Base-by-base conservation (phyloP, 1,140 invertebrate genomes). In the Achatina immaculata region DNA sequence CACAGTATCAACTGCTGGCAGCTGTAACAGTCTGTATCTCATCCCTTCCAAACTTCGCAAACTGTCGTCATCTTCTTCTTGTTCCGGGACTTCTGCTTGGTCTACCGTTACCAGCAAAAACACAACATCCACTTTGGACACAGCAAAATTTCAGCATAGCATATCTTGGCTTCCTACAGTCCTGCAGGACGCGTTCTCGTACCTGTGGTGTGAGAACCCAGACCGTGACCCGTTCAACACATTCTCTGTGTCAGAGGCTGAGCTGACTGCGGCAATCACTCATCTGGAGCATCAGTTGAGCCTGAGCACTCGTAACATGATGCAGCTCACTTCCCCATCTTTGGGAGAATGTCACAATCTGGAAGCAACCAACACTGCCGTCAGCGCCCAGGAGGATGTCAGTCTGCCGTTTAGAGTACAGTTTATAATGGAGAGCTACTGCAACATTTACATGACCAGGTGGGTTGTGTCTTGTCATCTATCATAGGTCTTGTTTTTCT, bases 351-450 rank as follows among this genome's bases (percentile, higher is more conserved):
- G 51, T 16, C 24, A 42, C 31, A 31, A 38, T 51, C 24, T 34
- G 24, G 28, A 45, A 43, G 31, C 55, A 28, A 19, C 16, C 34
- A n/a, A 11, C 43, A 6, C 7, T 42, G 38, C 68, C 24, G 1
- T 11, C 43, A 58, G 16, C 28, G 42, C 16, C 40, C 65, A 1
- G 24, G 31, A 77, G 34, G 76, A 36, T 48, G 55, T n/a, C 36
- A 71, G 58, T 38, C 77, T 83, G 65, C 86, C 88, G 24, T 84
- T 84, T 24, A 85, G 87, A 81, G 85, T 90, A 21, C 88, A 85
- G 1, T 90, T 90, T 81, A 88, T 90, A 21, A 75, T 90, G 84
- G 89, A 90, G 81, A 89, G 86, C 36, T 90, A 90, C 83, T 90
- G 88, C 77, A 85, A 86, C 75, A 87, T 90, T 69, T 90, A 88